These are phyloP conservation scores for Andrena camellia DNA, from an alignment of 2,888 invertebrate genomes.

Conservation along the genomic window DNA sequence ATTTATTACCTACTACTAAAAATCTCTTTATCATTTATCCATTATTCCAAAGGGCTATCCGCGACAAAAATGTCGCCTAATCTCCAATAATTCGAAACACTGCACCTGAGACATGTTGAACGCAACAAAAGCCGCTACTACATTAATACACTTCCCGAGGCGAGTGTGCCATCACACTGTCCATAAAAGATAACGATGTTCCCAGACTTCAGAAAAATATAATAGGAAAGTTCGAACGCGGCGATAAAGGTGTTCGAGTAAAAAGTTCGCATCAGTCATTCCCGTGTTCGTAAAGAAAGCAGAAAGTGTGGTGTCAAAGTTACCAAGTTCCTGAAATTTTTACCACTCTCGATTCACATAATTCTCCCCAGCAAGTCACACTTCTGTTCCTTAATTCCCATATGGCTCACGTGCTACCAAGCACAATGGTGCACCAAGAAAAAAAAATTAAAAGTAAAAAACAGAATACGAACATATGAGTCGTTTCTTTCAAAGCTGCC, in stretches of 20 bases:
- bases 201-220: constrained; percentile 36
- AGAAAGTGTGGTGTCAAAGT: constrained; percentile 12
- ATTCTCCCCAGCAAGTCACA: not conserved
- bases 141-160: not conserved
- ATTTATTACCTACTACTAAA: not conserved
- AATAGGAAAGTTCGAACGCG: constrained; percentile 37
- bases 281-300: constrained; percentile 34
- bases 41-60: not conserved
- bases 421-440: not conserved
- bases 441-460: not conserved
- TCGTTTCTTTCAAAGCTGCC: not conserved
- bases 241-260: constrained; percentile 33
- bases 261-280: constrained; percentile 41
- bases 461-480: not conserved
- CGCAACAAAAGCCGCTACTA: not conserved
- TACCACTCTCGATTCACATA: constrained; percentile 5
- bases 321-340: constrained; percentile 11
- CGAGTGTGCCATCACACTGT: constrained; percentile 1
- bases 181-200: constrained; percentile 27
- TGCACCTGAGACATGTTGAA: not conserved
- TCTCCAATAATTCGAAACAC: not conserved
- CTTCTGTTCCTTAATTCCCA: not conserved
- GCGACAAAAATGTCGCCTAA: not conserved
- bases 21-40: not conserved
- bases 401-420: not conserved